Evolutionary conservation across 2,113 vertebrate species (phyloP).

Genomic region (Cyanocitta stelleri): DNA sequence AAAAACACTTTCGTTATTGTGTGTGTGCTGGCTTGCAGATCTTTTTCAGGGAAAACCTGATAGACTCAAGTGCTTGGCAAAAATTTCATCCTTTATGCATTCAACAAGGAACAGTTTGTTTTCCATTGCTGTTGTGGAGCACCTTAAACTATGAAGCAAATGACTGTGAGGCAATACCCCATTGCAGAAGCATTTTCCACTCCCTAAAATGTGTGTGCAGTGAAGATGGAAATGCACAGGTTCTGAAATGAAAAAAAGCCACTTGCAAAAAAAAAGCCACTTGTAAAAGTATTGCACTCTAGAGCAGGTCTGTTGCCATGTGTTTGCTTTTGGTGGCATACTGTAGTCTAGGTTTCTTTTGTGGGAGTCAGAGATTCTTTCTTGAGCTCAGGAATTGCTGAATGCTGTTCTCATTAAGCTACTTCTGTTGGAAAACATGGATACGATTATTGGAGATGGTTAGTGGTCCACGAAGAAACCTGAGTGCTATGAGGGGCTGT

Average conservation of each 20-base stretch:
- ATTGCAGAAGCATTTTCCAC: not conserved
- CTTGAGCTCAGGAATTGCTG: not conserved
- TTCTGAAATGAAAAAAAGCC: not conserved
- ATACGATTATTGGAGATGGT: not conserved
- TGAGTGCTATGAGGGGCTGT: not conserved
- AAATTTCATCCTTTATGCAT: not conserved
- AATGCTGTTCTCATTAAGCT: not conserved
- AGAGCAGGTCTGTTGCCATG: accelerated
- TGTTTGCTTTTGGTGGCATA: not conserved
- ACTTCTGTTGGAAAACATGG: not conserved
- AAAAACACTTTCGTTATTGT: not conserved
- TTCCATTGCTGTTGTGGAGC: not conserved
- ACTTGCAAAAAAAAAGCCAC: not conserved
- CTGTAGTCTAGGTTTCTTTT: not conserved
- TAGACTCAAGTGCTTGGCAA: not conserved
- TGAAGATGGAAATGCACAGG: not conserved
- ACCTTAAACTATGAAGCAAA: not conserved
- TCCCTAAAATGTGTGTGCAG: not conserved
- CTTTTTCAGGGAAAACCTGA: not conserved
- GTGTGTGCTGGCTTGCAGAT: not conserved
- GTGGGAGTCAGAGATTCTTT: not conserved
- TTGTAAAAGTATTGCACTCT: not conserved
- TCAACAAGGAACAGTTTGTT: constrained; percentile 2
- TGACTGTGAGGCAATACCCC: not conserved
- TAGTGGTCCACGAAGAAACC: not conserved